Percentiles rank a stretch among this genome's conserved stretches.
Evolutionary conservation across 2,888 invertebrate species (phyloP).

Genomic region (Troides aeacus): DNA sequence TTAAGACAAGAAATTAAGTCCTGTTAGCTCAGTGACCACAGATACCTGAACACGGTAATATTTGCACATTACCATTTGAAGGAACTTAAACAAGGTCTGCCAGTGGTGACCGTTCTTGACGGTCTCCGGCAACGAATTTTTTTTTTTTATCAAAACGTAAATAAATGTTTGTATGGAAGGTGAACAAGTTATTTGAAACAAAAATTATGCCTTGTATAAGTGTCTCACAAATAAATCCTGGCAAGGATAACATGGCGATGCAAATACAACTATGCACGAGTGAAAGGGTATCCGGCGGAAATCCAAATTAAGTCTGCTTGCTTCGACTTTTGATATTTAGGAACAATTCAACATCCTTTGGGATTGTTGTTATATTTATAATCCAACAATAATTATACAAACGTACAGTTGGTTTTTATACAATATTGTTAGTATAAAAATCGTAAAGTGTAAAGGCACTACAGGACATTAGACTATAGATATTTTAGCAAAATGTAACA

Average conservation of each 20-base stretch:
- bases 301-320: neutral
- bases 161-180: too few relatives aligned
- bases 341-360: constrained; percentile 21
- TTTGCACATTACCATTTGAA: too few relatives aligned
- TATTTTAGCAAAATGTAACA: constrained; percentile 11
- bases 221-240: too few relatives aligned
- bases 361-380: constrained; percentile 1
- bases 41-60: too few relatives aligned
- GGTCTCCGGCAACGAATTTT: too few relatives aligned
- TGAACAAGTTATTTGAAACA: too few relatives aligned
- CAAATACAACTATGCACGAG: neutral
- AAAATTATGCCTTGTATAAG: too few relatives aligned
- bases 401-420: constrained; percentile 2
- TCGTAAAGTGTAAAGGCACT: constrained; percentile 23
- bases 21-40: too few relatives aligned
- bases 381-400: constrained; percentile 10
- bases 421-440: constrained; percentile 6
- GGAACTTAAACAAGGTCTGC: too few relatives aligned
- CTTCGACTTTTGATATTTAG: constrained; percentile 15
- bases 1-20: too few relatives aligned
- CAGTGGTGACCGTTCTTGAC: too few relatives aligned
- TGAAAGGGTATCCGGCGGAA: neutral
- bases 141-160: too few relatives aligned
- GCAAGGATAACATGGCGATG: neutral
- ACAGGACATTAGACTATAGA: constrained; percentile 8